Conservation (phyloP, 2,113 vertebrate species). For the Chionis minor region DNA sequence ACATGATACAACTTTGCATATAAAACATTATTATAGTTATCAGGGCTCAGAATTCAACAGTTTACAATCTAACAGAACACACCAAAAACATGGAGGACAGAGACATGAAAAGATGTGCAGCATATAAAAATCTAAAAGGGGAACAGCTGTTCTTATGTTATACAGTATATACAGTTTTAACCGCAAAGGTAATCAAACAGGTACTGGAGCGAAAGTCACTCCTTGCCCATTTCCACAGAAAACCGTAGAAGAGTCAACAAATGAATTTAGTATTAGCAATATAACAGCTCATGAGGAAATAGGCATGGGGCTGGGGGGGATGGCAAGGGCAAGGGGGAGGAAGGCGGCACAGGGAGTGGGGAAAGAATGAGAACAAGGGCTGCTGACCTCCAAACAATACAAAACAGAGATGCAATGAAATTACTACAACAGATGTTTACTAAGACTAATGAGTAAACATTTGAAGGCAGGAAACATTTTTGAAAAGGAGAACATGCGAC, state of each 20-base stretch:
- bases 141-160: neutral
- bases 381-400: neutral
- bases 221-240: neutral
- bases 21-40: neutral
- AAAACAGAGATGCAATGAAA: neutral
- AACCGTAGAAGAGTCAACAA: neutral
- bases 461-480: neutral
- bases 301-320: neutral
- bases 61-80: neutral
- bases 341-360: no score
- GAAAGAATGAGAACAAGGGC: neutral
- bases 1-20: neutral
- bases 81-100: neutral
- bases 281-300: neutral
- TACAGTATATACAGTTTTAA: neutral
- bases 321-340: no score
- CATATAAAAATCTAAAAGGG: neutral
- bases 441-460: neutral
- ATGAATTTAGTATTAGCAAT: neutral
- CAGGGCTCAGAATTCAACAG: neutral
- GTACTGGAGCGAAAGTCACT: neutral
- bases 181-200: neutral
- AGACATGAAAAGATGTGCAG: neutral
- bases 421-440: neutral
- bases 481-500: neutral